Conservation (phyloP, 2,888 invertebrate genomes). For the Tetramorium bicarinatum region DNA sequence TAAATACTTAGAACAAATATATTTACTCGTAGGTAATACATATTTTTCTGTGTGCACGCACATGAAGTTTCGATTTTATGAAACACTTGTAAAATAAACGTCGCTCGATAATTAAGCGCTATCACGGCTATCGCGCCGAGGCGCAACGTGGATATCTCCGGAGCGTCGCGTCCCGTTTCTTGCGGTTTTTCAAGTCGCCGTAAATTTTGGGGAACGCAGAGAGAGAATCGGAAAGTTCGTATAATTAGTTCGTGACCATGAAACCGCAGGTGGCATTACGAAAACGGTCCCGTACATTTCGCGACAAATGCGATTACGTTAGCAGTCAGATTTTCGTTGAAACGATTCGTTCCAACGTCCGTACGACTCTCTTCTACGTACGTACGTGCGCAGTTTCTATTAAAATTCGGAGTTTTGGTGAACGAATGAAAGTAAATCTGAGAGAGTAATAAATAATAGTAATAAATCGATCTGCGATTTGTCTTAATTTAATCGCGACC, state of each 20-base stretch:
- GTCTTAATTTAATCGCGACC: constrained; percentile 1
- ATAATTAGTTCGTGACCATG: not conserved
- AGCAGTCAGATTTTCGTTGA: not conserved
- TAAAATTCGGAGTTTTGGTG: not conserved
- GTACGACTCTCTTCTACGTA: not conserved
- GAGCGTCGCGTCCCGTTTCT: not conserved
- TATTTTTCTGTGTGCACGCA: no score
- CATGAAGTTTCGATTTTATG: not conserved
- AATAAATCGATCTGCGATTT: not conserved
- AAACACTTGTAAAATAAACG: constrained; percentile 9
- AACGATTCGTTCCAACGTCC: not conserved
- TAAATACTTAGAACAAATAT: no score
- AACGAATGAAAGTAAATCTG: constrained; percentile 8
- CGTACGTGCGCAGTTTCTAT: not conserved
- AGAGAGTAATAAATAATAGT: constrained; percentile 18
- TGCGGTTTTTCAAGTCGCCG: not conserved
- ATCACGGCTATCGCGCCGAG: not conserved
- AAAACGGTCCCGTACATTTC: not conserved
- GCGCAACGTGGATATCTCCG: not conserved
- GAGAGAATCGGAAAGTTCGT: not conserved
- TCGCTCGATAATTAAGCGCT: not conserved
- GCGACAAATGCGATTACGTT: not conserved
- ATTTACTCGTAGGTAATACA: no score
- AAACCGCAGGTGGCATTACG: not conserved
- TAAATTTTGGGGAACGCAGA: not conserved